Percentiles rank a stretch among this genome's conserved stretches.
Evolutionary conservation across 2,888 invertebrate genomes (phyloP).

Genomic region (Beris morrisii): DNA sequence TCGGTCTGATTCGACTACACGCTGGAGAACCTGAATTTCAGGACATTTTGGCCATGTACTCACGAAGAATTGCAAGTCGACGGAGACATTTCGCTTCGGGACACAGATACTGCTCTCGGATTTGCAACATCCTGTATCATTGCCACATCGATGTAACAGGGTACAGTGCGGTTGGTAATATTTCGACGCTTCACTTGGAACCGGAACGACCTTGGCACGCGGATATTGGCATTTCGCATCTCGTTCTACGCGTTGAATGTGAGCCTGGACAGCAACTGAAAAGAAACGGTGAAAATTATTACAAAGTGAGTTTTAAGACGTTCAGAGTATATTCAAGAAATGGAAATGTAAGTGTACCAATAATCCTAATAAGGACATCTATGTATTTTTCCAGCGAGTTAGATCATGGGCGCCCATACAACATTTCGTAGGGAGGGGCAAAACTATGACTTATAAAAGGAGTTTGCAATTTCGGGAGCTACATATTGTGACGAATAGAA

Average conservation of each 20-base stretch:
- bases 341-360: no score
- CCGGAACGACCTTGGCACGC: constrained; percentile 47
- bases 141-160: constrained; percentile 81
- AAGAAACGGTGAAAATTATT: background rate
- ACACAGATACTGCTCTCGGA: constrained; percentile 71
- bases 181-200: constrained; percentile 59
- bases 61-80: constrained; percentile 49
- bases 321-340: background rate
- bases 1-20: background rate
- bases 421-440: no score
- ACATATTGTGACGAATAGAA: no score
- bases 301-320: background rate
- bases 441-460: no score
- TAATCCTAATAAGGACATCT: no score
- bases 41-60: constrained; percentile 39
- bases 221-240: constrained; percentile 48
- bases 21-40: background rate
- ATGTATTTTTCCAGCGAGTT: no score
- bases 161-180: constrained; percentile 83
- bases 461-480: no score
- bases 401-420: no score
- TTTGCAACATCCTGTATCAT: constrained; percentile 83
- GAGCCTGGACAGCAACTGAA: constrained; percentile 38
- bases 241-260: constrained; percentile 44
- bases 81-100: constrained; percentile 63